phyloP scores from a whole-genome alignment of 1,140 invertebrate species.

The Helicoverpa armigera region DNA sequence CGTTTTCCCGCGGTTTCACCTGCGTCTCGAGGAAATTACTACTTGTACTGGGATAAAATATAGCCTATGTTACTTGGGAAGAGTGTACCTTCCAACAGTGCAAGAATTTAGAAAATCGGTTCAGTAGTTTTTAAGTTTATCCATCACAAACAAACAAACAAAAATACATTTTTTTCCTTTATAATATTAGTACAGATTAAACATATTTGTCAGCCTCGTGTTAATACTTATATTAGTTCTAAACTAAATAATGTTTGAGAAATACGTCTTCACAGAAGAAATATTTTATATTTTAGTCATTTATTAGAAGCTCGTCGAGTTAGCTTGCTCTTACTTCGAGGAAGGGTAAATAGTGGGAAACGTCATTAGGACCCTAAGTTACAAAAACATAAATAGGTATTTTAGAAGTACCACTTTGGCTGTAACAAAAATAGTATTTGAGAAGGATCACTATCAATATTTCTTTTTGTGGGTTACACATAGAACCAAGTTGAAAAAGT shows the following conservation, averaged over 20 bases:
- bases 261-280: constrained; percentile 47
- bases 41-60: too few relatives aligned
- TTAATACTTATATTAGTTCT: constrained; percentile 51
- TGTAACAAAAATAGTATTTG: neutral
- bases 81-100: too few relatives aligned
- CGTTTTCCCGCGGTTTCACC: too few relatives aligned
- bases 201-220: constrained; percentile 37
- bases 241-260: constrained; percentile 32
- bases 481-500: too few relatives aligned
- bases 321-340: constrained; percentile 9
- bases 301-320: constrained; percentile 36
- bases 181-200: neutral
- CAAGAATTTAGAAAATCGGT: too few relatives aligned
- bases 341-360: constrained; percentile 6
- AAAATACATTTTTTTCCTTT: too few relatives aligned
- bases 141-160: too few relatives aligned
- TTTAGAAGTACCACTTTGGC: neutral
- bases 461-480: too few relatives aligned
- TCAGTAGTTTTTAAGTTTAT: too few relatives aligned
- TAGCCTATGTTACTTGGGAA: too few relatives aligned
- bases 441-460: too few relatives aligned
- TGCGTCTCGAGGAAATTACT: too few relatives aligned
- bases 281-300: constrained; percentile 43
- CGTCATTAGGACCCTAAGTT: neutral
- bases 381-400: neutral